These are phyloP conservation scores for Chloebia gouldiae DNA, from an alignment of 2,113 vertebrate genomes.

Conservation along the genomic window DNA sequence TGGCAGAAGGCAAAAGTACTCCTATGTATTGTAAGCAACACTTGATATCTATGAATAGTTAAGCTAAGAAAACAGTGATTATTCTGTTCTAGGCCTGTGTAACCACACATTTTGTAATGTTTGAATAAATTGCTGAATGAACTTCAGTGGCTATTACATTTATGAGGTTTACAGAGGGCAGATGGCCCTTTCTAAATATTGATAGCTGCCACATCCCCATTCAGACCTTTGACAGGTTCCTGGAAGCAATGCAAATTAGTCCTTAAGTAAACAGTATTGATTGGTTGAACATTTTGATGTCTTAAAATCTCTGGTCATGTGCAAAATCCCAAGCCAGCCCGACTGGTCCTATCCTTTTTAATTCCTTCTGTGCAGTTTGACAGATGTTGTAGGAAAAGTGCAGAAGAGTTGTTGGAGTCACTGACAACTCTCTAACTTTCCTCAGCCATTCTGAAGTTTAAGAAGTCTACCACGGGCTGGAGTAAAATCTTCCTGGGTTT, in stretches of 20 bases:
- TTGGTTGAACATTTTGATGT: background rate
- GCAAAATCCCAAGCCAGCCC: background rate
- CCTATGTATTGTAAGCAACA: accelerated
- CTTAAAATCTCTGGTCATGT: background rate
- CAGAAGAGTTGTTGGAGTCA: background rate
- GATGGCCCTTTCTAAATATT: background rate
- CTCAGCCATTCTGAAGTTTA: background rate
- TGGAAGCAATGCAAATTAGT: background rate
- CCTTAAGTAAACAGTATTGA: background rate
- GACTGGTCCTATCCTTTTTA: background rate
- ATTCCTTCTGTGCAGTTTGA: background rate
- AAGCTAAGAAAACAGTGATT: background rate
- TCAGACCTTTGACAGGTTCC: background rate
- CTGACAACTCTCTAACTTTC: background rate
- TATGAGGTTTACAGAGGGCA: background rate
- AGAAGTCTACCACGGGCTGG: background rate
- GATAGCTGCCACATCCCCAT: background rate
- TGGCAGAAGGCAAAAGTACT: background rate
- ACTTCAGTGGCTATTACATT: background rate
- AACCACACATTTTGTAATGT: background rate
- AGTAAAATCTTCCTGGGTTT: background rate
- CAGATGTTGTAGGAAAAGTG: background rate
- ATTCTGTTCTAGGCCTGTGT: background rate
- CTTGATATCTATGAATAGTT: background rate
- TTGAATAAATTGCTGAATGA: background rate